Evolutionary conservation across 1,140 invertebrate genomes (phyloP).

Genomic region (Eupristina koningsbergeri): DNA sequence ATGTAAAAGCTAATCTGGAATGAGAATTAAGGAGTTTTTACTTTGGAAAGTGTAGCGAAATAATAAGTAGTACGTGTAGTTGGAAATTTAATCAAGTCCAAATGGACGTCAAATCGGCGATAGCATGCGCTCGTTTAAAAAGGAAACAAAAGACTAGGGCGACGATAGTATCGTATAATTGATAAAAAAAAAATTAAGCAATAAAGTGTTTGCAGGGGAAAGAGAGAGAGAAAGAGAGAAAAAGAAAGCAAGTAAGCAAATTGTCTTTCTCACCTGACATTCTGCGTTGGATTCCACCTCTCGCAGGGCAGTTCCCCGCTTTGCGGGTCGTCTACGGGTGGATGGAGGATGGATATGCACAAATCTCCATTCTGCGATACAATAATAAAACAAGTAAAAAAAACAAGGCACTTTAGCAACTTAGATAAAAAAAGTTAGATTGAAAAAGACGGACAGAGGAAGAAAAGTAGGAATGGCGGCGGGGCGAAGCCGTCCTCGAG

Average conservation of each 20-base stretch:
- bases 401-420: too few relatives aligned
- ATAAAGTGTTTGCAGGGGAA: too few relatives aligned
- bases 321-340: conserved; percentile 98
- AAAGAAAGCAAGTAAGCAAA: background rate
- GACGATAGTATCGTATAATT: too few relatives aligned
- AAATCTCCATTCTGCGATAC: conserved; percentile 95
- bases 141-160: background rate
- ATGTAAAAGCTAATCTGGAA: too few relatives aligned
- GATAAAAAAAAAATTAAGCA: too few relatives aligned
- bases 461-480: background rate
- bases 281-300: conserved; percentile 99
- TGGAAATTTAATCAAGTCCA: background rate
- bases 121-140: too few relatives aligned
- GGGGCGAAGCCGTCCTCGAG: background rate
- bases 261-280: conserved; percentile 81
- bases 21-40: too few relatives aligned
- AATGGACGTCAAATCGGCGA: too few relatives aligned
- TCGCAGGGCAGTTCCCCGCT: conserved; percentile 98
- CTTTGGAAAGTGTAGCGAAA: too few relatives aligned
- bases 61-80: too few relatives aligned
- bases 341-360: conserved; percentile 99
- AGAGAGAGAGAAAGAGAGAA: background rate
- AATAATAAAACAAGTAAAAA: conserved; percentile 29
- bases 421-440: too few relatives aligned
- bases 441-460: background rate